Evolutionary conservation across 2,113 vertebrate species (phyloP), one percentile per base, ranked within the genome.

Genomic region (Verasper variegatus): DNA sequence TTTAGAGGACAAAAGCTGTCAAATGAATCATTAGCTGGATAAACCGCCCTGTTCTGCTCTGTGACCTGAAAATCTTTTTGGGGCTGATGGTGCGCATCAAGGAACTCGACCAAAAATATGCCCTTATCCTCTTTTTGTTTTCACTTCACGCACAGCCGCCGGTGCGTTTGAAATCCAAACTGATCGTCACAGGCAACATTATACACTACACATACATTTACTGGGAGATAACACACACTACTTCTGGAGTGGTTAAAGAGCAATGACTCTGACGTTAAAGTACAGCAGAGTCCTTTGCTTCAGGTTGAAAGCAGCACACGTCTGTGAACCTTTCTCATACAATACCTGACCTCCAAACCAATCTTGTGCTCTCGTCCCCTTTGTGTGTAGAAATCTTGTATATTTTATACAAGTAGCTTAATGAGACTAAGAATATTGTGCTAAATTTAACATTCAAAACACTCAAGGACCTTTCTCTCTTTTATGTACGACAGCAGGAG

Each of bases 101-200:
- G 86, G 78, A 85, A 76, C 83, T 74, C 84, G 71, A 89, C 88
- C 88, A 91, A 87, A 92, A 88, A 88, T 85, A 74, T 42, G 73
- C 84, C 81, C 87, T 90, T 84, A 80, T 90, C 91, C 84, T 31
- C 31, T 31, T n/a, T n/a, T n/a, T 86, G 74, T 86, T 88, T 86
- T 83, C 77, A 81, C 86, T 94, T 93, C 92, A 93, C 85, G 93
- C 93, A 88, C 88, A 92, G 76, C 86, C 90, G 88, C 90, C 57
- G 40, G 84, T 81, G 91, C 91, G 82, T 92, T 90, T 12, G 81
- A 91, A 92, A 93, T 84, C 82, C 89, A 88, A 80, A 81, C 77
- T 74, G 83, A 87, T 89, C 80, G 52, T 76, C 81, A 15, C 59
- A 61, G 68, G 83, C 82, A 49, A 64, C 74, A 76, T 74, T 49